phyloP scores from a whole-genome alignment of 2,113 vertebrate species.

The Aptenodytes forsteri region DNA sequence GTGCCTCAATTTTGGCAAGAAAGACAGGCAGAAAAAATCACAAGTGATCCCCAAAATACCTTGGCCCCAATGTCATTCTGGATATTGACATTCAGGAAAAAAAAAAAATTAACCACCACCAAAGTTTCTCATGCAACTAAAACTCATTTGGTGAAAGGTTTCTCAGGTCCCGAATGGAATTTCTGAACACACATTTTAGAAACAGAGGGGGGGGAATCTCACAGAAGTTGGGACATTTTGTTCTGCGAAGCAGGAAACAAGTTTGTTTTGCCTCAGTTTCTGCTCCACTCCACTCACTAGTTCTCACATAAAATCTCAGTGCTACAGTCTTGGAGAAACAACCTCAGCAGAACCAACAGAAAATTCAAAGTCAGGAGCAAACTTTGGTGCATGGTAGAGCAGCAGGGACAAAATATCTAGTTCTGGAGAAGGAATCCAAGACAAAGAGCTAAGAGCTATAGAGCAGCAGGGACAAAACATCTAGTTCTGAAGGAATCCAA shows the following conservation, averaged over 20 bases:
- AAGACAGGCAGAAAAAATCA: not conserved
- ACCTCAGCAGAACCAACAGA: not conserved
- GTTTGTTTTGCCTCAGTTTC: not conserved
- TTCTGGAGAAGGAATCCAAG: not conserved
- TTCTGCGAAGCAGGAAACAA: not conserved
- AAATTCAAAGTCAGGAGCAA: not conserved
- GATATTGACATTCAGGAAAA: not conserved
- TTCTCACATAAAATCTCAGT: not conserved
- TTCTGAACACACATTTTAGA: not conserved
- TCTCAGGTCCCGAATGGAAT: not conserved
- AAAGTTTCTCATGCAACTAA: not conserved
- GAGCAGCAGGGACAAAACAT: not conserved
- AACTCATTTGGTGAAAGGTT: not conserved
- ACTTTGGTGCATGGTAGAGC: not conserved
- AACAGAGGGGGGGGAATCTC: not conserved
- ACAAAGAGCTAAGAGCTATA: not conserved
- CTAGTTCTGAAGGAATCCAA: not conserved
- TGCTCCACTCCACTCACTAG: not conserved
- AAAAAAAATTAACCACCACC: not conserved
- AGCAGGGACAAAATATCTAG: not conserved
- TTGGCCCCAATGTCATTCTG: not conserved
- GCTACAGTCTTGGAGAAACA: not conserved
- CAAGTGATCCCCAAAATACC: not conserved
- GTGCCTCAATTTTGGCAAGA: not conserved
- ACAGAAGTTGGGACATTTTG: not conserved